A percentile compares a stretch with the other conserved stretches of the same genome.
These are phyloP conservation scores for Crepidodera aurea DNA, from an alignment of 2,888 invertebrate species.

Conservation along the genomic window DNA sequence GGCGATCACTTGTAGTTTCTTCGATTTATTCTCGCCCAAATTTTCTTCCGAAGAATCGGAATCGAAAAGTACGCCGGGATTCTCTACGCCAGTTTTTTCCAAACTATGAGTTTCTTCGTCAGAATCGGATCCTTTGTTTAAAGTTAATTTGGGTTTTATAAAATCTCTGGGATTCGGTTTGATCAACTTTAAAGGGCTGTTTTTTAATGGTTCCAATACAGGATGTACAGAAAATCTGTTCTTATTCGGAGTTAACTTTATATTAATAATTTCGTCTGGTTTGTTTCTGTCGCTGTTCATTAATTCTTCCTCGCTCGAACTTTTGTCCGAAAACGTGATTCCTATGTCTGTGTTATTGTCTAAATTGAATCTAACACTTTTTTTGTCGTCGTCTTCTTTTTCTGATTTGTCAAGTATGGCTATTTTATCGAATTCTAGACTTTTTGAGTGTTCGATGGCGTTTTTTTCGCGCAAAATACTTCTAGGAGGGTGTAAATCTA, in stretches of 20 bases:
- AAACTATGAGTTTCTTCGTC: slow-evolving; percentile 64
- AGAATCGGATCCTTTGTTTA: slow-evolving; percentile 61
- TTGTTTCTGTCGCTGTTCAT: slow-evolving; percentile 45
- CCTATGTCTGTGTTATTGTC: slow-evolving; percentile 62
- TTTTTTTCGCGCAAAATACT: slow-evolving; percentile 72
- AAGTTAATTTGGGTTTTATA: slow-evolving; percentile 67
- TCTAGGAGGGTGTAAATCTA: slow-evolving; percentile 58
- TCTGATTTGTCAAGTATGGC: slow-evolving; percentile 52
- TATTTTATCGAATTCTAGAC: slow-evolving; percentile 54
- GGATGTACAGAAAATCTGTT: slow-evolving; percentile 54
- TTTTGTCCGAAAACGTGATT: slow-evolving; percentile 58
- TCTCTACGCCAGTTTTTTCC: slow-evolving; percentile 47
- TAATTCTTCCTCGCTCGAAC: slow-evolving; percentile 53
- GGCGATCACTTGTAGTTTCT: slow-evolving; percentile 52
- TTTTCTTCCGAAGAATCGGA: slow-evolving; percentile 43
- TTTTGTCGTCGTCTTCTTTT: slow-evolving; percentile 75
- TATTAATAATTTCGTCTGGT: slow-evolving; percentile 50
- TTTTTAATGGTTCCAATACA: slow-evolving; percentile 46
- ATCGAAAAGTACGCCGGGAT: slow-evolving; percentile 42
- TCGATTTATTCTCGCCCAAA: slow-evolving; percentile 44
- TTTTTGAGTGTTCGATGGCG: slow-evolving; percentile 54
- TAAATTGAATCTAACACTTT: slow-evolving; percentile 76
- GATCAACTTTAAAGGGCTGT: slow-evolving; percentile 60
- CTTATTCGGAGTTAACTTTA: slow-evolving; percentile 50
- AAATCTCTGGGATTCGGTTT: slow-evolving; percentile 69